Evolutionary conservation across 2,797 vertebrate genomes (phyloP).

Genomic region (Eurystomus glaucurus): DNA sequence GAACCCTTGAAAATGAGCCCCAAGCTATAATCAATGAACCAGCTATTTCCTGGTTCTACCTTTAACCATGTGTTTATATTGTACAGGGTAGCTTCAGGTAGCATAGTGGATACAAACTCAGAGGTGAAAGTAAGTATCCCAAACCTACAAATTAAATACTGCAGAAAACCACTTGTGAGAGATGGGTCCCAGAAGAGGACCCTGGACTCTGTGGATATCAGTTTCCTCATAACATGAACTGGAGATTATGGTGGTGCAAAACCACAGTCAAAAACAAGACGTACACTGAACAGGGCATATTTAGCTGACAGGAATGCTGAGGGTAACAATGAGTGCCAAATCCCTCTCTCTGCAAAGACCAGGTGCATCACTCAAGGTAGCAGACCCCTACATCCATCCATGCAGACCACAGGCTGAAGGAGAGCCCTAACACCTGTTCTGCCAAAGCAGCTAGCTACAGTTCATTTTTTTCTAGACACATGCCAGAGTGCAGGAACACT

Average conservation of each 20-base stretch:
- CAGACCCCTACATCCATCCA: background rate
- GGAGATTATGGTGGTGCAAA: background rate
- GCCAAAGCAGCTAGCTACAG: background rate
- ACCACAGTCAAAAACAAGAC: background rate
- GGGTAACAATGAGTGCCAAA: background rate
- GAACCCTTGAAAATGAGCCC: background rate
- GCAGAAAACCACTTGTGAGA: background rate
- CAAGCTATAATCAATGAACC: background rate
- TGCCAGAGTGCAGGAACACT: background rate
- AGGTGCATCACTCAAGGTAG: background rate
- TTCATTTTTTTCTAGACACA: background rate
- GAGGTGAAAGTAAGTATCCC: background rate
- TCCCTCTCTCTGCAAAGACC: background rate
- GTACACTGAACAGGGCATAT: background rate
- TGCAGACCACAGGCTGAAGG: background rate
- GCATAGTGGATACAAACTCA: background rate
- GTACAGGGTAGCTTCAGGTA: background rate
- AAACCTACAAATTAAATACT: background rate
- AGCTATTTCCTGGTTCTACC: background rate
- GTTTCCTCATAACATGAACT: background rate
- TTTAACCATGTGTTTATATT: background rate
- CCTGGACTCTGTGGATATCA: background rate
- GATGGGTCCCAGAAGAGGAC: background rate
- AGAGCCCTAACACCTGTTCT: background rate
- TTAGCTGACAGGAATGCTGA: accelerated